A percentile compares a stretch with the other conserved stretches of the same genome.
These are phyloP conservation scores for Halichoeres trimaculatus DNA, from an alignment of 2,113 vertebrate species.

Conservation along the genomic window DNA sequence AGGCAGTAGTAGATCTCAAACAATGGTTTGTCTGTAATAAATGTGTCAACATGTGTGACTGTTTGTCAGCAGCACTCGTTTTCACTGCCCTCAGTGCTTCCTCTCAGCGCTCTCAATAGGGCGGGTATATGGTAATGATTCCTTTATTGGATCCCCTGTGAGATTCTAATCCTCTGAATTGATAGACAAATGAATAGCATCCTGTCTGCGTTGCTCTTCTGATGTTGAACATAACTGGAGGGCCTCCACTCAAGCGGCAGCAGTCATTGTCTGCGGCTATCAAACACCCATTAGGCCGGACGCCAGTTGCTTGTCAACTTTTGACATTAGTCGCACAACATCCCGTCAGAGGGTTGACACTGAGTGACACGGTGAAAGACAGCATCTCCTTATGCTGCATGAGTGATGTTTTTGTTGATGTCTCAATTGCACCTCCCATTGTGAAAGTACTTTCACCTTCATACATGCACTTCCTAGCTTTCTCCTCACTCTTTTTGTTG, in stretches of 20 bases:
- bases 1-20: neutral
- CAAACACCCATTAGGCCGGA: slow-evolving; percentile 80
- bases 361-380: slow-evolving; percentile 60
- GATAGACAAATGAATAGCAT: slow-evolving; percentile 73
- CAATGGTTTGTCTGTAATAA: slow-evolving; percentile 32
- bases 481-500: slow-evolving; percentile 41
- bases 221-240: slow-evolving; percentile 66
- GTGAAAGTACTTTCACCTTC: slow-evolving; percentile 33
- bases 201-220: slow-evolving; percentile 60
- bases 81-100: slow-evolving; percentile 53
- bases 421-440: slow-evolving; percentile 32
- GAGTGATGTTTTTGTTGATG: slow-evolving; percentile 54
- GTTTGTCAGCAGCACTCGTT: slow-evolving; percentile 50
- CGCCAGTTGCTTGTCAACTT: slow-evolving; percentile 78
- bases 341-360: slow-evolving; percentile 49
- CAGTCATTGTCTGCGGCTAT: slow-evolving; percentile 68
- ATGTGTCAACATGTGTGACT: slow-evolving; percentile 32
- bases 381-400: slow-evolving; percentile 40
- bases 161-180: slow-evolving; percentile 66
- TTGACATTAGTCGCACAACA: slow-evolving; percentile 66
- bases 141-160: slow-evolving; percentile 59
- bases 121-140: slow-evolving; percentile 66
- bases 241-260: slow-evolving; percentile 68
- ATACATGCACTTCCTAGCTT: slow-evolving; percentile 12
- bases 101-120: slow-evolving; percentile 56